Base-by-base conservation (phyloP, 2,113 vertebrate species). In the Pygoscelis antarcticus region DNA sequence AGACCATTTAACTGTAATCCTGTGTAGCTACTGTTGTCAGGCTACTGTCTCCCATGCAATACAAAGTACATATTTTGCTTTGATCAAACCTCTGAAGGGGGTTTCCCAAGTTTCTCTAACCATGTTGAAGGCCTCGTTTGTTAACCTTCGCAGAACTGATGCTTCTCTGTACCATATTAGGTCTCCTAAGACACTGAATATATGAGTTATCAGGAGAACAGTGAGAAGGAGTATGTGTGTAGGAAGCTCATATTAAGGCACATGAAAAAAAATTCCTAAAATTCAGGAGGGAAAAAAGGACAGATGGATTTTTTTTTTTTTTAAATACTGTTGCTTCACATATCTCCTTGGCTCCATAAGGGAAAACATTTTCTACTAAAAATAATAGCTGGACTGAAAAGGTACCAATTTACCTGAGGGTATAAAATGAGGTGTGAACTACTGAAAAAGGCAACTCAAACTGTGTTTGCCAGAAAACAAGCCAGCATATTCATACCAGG, bases 371-470 rank as follows among this genome's bases (percentile, higher is more conserved):
- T 97, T 91, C 94, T 96, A 90, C 90, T 95, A 97, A 98, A 95
- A 97, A 95, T 96, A 97, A 92, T 97, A 94, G 87, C 69, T 96
- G 81, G 60, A 94, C 93, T 87, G 88, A 97, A 89, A 91, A 94
- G 94, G 97, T 97, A 98, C 92, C 95, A 95, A 96, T 97, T 91
- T 97, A 96, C 95, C 94, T 89, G 78, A 93, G 93, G 96, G 90
- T 91, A 97, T 95, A 91, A 98, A 98, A 97, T 74, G 91, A 98
- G 82, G 91, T 96, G 92, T 94, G 96, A 98, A 95, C 94, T 96
- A 77, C 93, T 90, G 94, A 96, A 95, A 95, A 97, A 97, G 92
- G 66, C 49, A 98, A 96, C 90, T 97, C 74, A 95, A 93, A 96
- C 58, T 94, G 58, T 38, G 72, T 97, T 97, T 81, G 64, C 93